Evolutionary conservation across 2,888 invertebrate genomes (phyloP).

Genomic region (Pyrochroa serraticornis): DNA sequence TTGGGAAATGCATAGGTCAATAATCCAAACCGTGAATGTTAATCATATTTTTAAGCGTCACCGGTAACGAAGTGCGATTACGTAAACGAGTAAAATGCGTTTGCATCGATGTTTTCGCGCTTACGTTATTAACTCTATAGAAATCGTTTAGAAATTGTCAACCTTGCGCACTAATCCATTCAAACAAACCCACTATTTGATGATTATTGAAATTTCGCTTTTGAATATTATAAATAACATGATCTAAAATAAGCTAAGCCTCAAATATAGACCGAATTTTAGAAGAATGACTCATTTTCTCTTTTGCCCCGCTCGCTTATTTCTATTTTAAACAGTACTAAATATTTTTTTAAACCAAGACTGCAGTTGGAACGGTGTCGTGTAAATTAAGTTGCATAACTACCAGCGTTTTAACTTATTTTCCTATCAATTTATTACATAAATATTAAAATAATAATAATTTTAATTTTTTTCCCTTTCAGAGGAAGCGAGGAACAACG

Average conservation of each 20-base stretch:
- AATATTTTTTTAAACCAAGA: constrained; percentile 14
- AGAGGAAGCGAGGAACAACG: constrained; percentile 75
- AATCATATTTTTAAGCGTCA: no score
- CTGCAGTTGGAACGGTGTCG: not conserved
- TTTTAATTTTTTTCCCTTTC: constrained; percentile 54
- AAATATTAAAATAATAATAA: no score
- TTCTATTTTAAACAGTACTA: constrained; percentile 19
- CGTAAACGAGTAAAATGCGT: no score
- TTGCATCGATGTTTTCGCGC: no score
- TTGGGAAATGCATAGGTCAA: no score
- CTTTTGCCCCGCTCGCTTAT: not conserved
- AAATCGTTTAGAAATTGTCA: no score
- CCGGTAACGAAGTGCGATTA: no score
- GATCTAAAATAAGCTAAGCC: constrained; percentile 24
- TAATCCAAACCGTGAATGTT: no score
- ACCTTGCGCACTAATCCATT: no score
- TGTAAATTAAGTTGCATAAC: constrained; percentile 16
- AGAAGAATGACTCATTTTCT: constrained; percentile 25
- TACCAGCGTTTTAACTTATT: not conserved
- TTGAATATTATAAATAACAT: constrained; percentile 16
- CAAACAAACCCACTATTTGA: not conserved
- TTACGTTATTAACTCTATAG: no score
- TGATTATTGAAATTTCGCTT: constrained; percentile 7
- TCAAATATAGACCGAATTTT: constrained; percentile 25
- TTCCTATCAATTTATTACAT: no score